phyloP scores from a whole-genome alignment of 2,888 invertebrate species.

The Orchesella flavescens region DNA sequence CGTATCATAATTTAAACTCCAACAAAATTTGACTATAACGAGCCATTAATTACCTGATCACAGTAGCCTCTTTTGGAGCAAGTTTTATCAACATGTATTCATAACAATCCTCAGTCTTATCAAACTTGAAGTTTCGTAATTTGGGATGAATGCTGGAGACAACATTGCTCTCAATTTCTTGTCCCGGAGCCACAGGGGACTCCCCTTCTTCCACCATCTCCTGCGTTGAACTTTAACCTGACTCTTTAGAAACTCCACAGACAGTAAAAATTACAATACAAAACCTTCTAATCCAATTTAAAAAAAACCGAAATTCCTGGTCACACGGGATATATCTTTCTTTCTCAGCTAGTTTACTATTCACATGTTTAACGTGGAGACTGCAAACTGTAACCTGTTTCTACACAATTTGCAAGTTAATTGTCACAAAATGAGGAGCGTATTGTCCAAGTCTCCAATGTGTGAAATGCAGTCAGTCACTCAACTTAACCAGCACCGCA shows the following conservation, averaged over 20 bases:
- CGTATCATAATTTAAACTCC: too few relatives aligned
- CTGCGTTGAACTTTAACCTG: neutral
- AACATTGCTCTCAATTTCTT: neutral
- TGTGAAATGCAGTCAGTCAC: too few relatives aligned
- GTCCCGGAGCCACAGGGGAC: neutral
- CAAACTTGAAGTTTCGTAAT: slow-evolving; percentile 33
- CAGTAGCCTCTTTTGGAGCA: slow-evolving; percentile 38
- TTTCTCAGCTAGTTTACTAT: too few relatives aligned
- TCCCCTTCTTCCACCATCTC: neutral
- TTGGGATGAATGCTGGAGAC: slow-evolving; percentile 19
- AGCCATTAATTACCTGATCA: slow-evolving; percentile 46
- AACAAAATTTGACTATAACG: neutral
- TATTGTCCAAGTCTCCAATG: too few relatives aligned
- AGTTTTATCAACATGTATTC: slow-evolving; percentile 22
- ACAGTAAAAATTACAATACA: neutral
- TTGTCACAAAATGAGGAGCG: too few relatives aligned
- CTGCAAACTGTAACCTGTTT: too few relatives aligned
- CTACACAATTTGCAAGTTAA: too few relatives aligned
- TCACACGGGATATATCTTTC: too few relatives aligned
- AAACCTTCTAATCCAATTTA: too few relatives aligned
- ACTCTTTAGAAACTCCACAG: neutral
- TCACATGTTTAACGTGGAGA: too few relatives aligned
- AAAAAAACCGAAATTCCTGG: too few relatives aligned
- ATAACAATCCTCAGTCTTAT: slow-evolving; percentile 18
- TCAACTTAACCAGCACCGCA: too few relatives aligned